Evolutionary conservation across 2,888 invertebrate species (phyloP).

Genomic region (Ormia ochracea): DNA sequence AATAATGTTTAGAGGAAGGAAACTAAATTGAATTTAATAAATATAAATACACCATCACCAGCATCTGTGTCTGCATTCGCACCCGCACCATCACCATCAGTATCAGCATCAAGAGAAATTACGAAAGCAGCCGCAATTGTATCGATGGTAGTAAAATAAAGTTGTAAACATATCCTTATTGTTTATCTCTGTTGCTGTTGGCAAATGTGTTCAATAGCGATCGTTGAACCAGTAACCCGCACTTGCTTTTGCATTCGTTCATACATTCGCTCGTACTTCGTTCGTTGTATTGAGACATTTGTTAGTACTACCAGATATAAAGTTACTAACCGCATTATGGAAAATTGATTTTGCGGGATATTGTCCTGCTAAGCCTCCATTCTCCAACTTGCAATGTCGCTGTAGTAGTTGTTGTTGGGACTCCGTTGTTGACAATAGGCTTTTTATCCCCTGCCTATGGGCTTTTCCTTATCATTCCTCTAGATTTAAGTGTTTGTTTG

Average conservation of each 20-base stretch:
- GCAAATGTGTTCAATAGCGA: constrained; percentile 47
- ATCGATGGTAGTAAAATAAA: not conserved
- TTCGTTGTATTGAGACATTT: not conserved
- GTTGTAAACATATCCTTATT: constrained; percentile 34
- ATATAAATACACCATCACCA: not conserved
- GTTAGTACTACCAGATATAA: not conserved
- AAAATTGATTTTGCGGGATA: constrained; percentile 49
- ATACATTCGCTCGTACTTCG: not conserved
- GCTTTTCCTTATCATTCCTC: constrained; percentile 18
- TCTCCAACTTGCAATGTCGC: not conserved
- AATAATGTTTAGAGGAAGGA: constrained; percentile 28
- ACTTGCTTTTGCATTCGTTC: constrained; percentile 9
- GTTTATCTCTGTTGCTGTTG: constrained; percentile 28
- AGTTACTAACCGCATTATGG: constrained; percentile 59
- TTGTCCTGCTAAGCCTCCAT: constrained; percentile 23
- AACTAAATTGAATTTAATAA: constrained; percentile 25
- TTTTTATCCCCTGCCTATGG: constrained; percentile 1
- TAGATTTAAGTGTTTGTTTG: constrained; percentile 36
- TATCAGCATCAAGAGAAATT: no score
- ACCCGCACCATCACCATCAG: no score
- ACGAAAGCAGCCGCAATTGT: not conserved
- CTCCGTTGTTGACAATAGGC: constrained; percentile 31
- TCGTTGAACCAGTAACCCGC: constrained; percentile 59
- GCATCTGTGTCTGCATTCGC: no score
- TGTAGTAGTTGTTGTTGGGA: not conserved